Evolutionary conservation across 2,113 vertebrate species (phyloP), one percentile per base, ranked within the genome.

Genomic region (Anolis sagrei): DNA sequence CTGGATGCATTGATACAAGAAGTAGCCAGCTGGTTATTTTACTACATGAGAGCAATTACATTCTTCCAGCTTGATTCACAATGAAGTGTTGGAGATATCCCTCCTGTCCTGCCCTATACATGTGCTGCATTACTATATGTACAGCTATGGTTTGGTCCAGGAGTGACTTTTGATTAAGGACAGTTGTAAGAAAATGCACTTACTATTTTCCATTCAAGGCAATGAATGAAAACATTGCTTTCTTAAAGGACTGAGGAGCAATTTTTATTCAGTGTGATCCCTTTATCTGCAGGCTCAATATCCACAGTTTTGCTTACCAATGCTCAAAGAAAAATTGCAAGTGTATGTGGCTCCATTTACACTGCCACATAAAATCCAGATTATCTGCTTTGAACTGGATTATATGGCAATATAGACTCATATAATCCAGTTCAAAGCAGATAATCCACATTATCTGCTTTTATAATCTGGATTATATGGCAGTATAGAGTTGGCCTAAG

Each of bases 61-160:
- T 88, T 79, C 70, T 75, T 84, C 11, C 18, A 72, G 54, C 1
- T 34, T 2, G 25, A 34, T 44, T 62, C 89, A 83, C 11, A 89
- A 34, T 34, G 49, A 23, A 0, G 7, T 27, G 83, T 82, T 69
- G 13, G n/a, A 70, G 14, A 39, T 51, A 66, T 68, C 74, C 36
- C 27, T 79, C 4, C 79, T 19, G 44, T 83, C 54, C 61, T 73
- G 23, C 39, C 54, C 87, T 69, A 83, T 58, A 3, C 44, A n/a
- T 1, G 0, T 62, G 68, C 0, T 44, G 5, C 16, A 83, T 27
- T 32, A 49, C 16, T 32, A 39, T 10, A 74, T 18, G 1, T 18
- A 2, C 36, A 49, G 36, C 39, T 25, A 10, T 5, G 21, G 72
- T 64, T 16, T 21, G 82, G 5, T 80, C 8, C 13, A 81, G 16